Percentiles rank a stretch among this genome's conserved stretches.
Evolutionary conservation across 2,888 invertebrate genomes (phyloP).

Genomic region (Standfussiana lucernea): DNA sequence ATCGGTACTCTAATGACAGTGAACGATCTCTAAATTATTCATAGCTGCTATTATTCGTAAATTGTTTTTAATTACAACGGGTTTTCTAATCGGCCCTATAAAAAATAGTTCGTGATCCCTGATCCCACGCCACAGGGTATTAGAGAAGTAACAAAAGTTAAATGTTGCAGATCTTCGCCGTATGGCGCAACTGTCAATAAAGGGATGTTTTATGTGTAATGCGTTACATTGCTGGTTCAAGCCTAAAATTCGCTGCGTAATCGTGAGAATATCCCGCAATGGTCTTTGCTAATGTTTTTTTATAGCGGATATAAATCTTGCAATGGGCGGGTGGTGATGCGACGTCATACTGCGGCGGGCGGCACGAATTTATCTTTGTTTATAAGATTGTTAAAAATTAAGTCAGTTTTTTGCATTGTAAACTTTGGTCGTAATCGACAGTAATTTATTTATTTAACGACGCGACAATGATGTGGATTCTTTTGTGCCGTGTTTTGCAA

Average conservation of each 20-base stretch:
- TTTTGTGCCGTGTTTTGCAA: slow-evolving; percentile 63
- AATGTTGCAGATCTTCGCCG: slow-evolving; percentile 81
- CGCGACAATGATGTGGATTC: slow-evolving; percentile 68
- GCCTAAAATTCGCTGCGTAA: slow-evolving; percentile 27
- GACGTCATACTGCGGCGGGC: slow-evolving; percentile 86
- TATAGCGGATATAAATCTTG: slow-evolving; percentile 81
- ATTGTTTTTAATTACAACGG: slow-evolving; percentile 75
- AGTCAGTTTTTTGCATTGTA: slow-evolving; percentile 78
- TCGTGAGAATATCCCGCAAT: slow-evolving; percentile 68
- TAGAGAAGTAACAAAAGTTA: slow-evolving; percentile 81
- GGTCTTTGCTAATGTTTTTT: slow-evolving; percentile 66
- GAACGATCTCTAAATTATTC: slow-evolving; percentile 76
- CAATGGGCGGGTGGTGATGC: slow-evolving; percentile 78
- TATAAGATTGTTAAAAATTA: slow-evolving; percentile 82
- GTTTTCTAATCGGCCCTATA: slow-evolving; percentile 69
- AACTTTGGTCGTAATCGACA: slow-evolving; percentile 72
- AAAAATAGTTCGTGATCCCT: slow-evolving; percentile 77
- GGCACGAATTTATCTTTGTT: slow-evolving; percentile 86
- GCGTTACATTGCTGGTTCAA: slow-evolving; percentile 77
- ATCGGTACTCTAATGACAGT: slow-evolving; percentile 74
- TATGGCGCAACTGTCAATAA: slow-evolving; percentile 78
- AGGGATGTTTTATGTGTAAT: slow-evolving; percentile 68
- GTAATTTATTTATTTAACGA: slow-evolving; percentile 74
- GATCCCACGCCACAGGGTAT: slow-evolving; percentile 78
- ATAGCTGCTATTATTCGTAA: slow-evolving; percentile 73